Evolutionary conservation across 2,113 vertebrate species (phyloP).

Genomic region (Prionailurus viverrinus): DNA sequence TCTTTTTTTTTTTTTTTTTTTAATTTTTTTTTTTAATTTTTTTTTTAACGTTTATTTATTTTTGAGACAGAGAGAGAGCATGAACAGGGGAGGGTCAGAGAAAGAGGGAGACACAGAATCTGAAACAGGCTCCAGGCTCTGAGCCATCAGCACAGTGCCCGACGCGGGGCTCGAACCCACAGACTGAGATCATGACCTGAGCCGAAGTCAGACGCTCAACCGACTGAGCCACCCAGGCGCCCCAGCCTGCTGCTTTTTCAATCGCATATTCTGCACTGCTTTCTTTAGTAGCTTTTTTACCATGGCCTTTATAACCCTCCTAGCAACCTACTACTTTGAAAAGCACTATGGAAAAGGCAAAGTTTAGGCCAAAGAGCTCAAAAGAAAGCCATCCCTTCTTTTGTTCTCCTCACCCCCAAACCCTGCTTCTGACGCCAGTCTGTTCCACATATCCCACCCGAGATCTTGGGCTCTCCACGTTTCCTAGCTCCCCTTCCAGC

Average conservation of each 20-base stretch:
- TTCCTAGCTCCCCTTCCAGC: not conserved
- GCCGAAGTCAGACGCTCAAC: no score
- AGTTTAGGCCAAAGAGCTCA: not conserved
- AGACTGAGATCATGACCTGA: no score
- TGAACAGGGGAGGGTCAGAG: no score
- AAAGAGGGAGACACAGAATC: no score
- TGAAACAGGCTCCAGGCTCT: no score
- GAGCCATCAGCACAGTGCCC: no score
- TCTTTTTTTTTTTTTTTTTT: not conserved
- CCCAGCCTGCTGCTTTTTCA: not conserved
- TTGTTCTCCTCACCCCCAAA: not conserved
- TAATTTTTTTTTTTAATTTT: no score
- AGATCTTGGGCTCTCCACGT: not conserved
- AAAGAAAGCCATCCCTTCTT: not conserved
- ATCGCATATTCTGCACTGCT: rapidly evolving
- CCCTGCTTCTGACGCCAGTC: not conserved
- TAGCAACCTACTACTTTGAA: not conserved
- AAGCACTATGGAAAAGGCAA: not conserved
- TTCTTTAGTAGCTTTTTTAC: not conserved
- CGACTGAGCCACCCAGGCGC: no score
- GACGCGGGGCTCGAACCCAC: no score
- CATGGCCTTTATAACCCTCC: not conserved
- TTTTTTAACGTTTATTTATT: no score
- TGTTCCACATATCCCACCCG: not conserved
- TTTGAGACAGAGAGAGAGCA: no score